phyloP scores from a whole-genome alignment of 35 echinoderm and acorn worm genomes.

The Apostichopus parvimensis region DNA sequence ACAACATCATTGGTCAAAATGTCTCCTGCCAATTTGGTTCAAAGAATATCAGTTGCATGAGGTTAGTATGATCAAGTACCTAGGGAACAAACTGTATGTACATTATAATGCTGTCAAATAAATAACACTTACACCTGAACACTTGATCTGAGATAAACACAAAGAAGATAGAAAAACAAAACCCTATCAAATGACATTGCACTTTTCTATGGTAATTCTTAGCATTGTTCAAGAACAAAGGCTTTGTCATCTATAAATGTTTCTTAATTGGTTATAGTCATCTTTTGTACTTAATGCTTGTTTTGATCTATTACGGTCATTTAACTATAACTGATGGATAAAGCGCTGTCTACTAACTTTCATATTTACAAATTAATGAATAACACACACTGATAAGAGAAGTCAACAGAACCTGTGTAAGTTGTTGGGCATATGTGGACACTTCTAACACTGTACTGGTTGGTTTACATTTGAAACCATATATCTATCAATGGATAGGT shows the following conservation, averaged over 20 bases:
- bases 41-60: background rate
- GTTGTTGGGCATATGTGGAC: too few species aligned
- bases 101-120: background rate
- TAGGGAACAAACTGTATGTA: background rate
- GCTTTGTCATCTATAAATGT: too few species aligned
- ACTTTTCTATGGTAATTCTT: background rate
- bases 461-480: too few species aligned
- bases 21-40: background rate
- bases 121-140: background rate
- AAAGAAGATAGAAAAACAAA: background rate
- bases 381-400: background rate
- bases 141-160: slow-evolving; percentile 2
- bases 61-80: background rate
- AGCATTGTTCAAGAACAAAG: background rate
- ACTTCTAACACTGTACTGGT: too few species aligned
- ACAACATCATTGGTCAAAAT: too few species aligned
- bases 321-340: background rate
- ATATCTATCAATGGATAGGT: too few species aligned
- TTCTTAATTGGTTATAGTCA: too few species aligned
- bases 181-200: background rate
- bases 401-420: too few species aligned
- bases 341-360: background rate
- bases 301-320: too few species aligned
- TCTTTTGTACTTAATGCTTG: too few species aligned
- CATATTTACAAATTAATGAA: background rate